phyloP scores from a whole-genome alignment of 2,113 vertebrate species.

The Ochotona princeps region DNA sequence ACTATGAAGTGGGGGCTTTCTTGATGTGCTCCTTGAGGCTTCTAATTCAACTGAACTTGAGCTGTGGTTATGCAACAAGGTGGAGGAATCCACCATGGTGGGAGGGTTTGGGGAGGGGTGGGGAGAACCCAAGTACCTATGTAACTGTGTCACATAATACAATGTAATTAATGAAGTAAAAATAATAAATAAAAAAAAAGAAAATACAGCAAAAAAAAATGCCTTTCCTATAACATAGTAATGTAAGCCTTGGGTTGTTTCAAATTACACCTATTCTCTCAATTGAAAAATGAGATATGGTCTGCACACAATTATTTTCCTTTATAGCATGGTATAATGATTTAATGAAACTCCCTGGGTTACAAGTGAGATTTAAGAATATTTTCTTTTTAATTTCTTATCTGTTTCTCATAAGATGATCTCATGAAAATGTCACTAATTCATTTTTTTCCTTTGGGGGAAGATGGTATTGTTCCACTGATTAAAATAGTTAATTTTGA shows the following conservation, averaged over 20 bases:
- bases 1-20: not conserved
- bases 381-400: slow-evolving; percentile 52
- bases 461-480: slow-evolving; percentile 51
- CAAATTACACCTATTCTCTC: not conserved
- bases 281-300: not conserved
- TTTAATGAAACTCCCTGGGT: slow-evolving; percentile 57
- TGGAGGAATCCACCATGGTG: too few species aligned
- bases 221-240: not conserved
- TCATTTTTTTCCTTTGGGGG: slow-evolving; percentile 56
- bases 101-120: too few species aligned
- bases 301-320: not conserved
- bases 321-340: slow-evolving; percentile 33
- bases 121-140: too few species aligned
- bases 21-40: not conserved
- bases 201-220: too few species aligned
- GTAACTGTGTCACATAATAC: too few species aligned
- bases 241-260: not conserved
- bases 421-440: slow-evolving; percentile 55
- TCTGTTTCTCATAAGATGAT: slow-evolving; percentile 65
- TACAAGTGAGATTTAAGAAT: slow-evolving; percentile 61
- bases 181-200: too few species aligned
- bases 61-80: too few species aligned
- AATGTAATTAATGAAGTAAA: too few species aligned
- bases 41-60: too few species aligned
- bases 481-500: slow-evolving; percentile 69